Base-by-base conservation (phyloP, 30 jellyfish, hydroid and myxozoan genomes). In the Chrysaora quinquecirrha region DNA sequence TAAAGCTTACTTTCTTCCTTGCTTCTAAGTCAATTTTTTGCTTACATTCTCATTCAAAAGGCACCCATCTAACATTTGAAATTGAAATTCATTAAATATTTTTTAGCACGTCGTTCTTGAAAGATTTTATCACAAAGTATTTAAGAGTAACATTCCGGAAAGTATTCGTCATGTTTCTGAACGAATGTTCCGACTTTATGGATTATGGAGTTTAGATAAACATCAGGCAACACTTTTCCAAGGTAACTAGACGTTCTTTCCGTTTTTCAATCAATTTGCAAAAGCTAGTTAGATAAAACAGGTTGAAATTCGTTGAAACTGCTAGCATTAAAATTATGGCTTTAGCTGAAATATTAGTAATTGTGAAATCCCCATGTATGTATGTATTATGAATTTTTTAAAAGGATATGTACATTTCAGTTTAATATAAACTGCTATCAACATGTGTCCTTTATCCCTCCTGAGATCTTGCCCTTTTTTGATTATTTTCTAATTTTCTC, bases 181-280 rank as follows among this genome's bases (percentile, higher is more conserved):
- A 47, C 54, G 89, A n/a, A 70, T 94, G 89, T 88, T 81, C 83
- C 79, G 74, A 87, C 80, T 94, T 64, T 94, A 76, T 71, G 99
- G 99, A 3, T 63, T 94, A 34, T 94, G 99, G 99, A 71, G 88
- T 20, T 34, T 94, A 30, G 99, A 94, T 30, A 87, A 72, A 31
- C 84, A 94, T 67, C 72, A 64, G 48, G 90, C 96, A 19, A 87
- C 94, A 10, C 78, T 94, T 3, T 87, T 82, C 30, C 99, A 94
- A 87, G 99, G 99, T 94, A 63, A 0, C 87, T n/a, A n/a, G n/a
- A n/a, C 28, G 10, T 62, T 19, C 9, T 23, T 74, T 20, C 32
- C 9, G n/a, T 25, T 60, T 60, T 10, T 10, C 58, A 43, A 43
- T 16, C 58, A 43, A 43, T 43, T 43, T 9, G 16, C n/a, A n/a